phyloP scores from a whole-genome alignment of 2,888 invertebrate species.

The Yponomeuta plumbellus region DNA sequence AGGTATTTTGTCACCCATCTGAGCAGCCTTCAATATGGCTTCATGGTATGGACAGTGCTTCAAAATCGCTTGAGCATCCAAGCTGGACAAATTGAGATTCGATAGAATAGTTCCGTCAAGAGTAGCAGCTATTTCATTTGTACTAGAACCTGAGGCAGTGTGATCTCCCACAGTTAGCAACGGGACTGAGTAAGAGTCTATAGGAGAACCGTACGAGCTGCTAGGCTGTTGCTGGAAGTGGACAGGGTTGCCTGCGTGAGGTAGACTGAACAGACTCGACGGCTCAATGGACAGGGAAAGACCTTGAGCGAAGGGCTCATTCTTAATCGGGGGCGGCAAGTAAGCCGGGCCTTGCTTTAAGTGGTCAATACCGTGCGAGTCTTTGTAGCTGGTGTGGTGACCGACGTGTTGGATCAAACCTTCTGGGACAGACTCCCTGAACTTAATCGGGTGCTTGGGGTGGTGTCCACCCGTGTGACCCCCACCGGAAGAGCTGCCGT shows the following conservation, averaged over 20 bases:
- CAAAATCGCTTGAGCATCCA: conserved; percentile 65
- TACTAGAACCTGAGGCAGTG: conserved; percentile 62
- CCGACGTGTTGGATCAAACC: conserved; percentile 82
- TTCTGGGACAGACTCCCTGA: conserved; percentile 84
- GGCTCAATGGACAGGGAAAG: conserved; percentile 68
- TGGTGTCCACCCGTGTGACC: conserved; percentile 57
- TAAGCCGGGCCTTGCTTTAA: conserved; percentile 71
- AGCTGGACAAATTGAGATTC: conserved; percentile 44
- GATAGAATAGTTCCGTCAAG: conserved; percentile 58
- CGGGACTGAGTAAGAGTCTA: conserved; percentile 73
- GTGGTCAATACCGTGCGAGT: conserved; percentile 75
- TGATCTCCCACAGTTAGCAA: conserved; percentile 68
- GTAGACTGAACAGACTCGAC: conserved; percentile 69
- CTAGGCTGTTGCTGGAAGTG: conserved; percentile 59
- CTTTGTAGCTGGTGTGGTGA: conserved; percentile 78
- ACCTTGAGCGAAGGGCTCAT: conserved; percentile 57
- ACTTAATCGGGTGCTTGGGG: conserved; percentile 80
- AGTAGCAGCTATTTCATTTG: conserved; percentile 53
- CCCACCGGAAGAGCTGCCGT: conserved; percentile 62
- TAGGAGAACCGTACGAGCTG: conserved; percentile 58
- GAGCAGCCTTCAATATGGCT: conserved; percentile 66
- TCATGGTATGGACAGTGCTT: conserved; percentile 73
- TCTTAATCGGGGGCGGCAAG: conserved; percentile 79
- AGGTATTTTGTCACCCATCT: conserved; percentile 60
- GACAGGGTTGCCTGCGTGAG: conserved; percentile 61